phyloP scores from a whole-genome alignment of 2,888 invertebrate genomes.

The Druceiella hillmani region DNA sequence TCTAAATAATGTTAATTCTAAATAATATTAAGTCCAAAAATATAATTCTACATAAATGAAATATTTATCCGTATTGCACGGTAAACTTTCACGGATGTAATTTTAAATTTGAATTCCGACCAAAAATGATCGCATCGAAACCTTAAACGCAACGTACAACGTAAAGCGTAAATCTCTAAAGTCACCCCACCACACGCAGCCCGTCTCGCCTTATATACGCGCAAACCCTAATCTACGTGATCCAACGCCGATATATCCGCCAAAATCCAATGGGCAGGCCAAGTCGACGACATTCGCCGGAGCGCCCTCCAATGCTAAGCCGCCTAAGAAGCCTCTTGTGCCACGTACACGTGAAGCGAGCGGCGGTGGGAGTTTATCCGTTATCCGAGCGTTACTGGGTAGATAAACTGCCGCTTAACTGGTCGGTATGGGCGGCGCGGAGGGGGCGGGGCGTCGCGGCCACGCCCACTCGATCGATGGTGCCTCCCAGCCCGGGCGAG shows the following conservation, averaged over 20 bases:
- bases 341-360: slow-evolving; percentile 31
- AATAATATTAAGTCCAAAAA: no score
- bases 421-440: slow-evolving; percentile 13
- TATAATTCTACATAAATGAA: no score
- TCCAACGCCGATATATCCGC: slow-evolving; percentile 29
- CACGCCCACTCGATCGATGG: slow-evolving; percentile 52
- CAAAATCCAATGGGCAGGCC: slow-evolving; percentile 37
- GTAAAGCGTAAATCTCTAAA: no score
- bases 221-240: slow-evolving; percentile 20
- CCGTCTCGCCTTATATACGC: slow-evolving; percentile 20
- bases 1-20: no score
- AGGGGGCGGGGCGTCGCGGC: slow-evolving; percentile 39
- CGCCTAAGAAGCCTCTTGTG: no score
- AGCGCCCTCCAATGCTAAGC: slow-evolving; percentile 42
- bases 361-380: slow-evolving; percentile 37
- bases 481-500: slow-evolving; percentile 24
- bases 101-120: no score
- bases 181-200: slow-evolving; percentile 13
- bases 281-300: slow-evolving; percentile 41
- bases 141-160: no score
- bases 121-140: no score
- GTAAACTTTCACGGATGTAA: no score
- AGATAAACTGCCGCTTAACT: slow-evolving; percentile 47
- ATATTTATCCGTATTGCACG: no score
- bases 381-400: slow-evolving; percentile 50